Conservation (phyloP, 2,888 invertebrate genomes). For the Trilocha varians region DNA sequence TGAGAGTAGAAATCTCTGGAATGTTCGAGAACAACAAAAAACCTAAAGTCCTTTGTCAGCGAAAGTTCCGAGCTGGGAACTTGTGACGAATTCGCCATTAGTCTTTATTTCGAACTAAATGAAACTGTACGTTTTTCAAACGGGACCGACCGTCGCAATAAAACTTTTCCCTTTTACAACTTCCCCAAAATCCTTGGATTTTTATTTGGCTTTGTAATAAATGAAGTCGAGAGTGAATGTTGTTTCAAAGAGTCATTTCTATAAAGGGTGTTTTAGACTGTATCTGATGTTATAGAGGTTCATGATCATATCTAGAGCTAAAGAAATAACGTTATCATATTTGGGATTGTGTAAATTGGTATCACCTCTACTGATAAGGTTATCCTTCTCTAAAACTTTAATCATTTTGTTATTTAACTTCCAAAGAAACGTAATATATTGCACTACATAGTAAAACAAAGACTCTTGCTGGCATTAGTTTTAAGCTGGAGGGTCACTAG, state of each 20-base stretch:
- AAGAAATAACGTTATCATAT: too few relatives aligned
- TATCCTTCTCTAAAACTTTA: too few relatives aligned
- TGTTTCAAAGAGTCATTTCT: not conserved
- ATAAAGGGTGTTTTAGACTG: too few relatives aligned
- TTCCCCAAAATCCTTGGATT: not conserved
- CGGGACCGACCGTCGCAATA: slow-evolving; percentile 1
- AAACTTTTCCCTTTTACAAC: not conserved
- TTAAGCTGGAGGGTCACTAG: too few relatives aligned
- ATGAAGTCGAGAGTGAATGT: not conserved
- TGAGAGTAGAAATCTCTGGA: not conserved
- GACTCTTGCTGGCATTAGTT: too few relatives aligned
- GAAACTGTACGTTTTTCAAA: slow-evolving; percentile 11
- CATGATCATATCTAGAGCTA: too few relatives aligned
- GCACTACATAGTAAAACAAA: too few relatives aligned
- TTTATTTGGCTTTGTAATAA: not conserved
- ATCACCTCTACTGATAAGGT: too few relatives aligned
- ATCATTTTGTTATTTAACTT: too few relatives aligned
- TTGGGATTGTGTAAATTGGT: too few relatives aligned
- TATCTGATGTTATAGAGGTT: too few relatives aligned
- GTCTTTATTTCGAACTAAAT: slow-evolving; percentile 18
- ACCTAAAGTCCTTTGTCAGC: slow-evolving; percentile 7
- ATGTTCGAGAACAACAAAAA: not conserved
- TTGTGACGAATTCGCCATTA: slow-evolving; percentile 17
- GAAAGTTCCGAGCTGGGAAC: slow-evolving; percentile 6
- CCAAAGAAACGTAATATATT: too few relatives aligned